Conservation (phyloP, 2,888 invertebrate species). For the Drosophila flavopinicola region DNA sequence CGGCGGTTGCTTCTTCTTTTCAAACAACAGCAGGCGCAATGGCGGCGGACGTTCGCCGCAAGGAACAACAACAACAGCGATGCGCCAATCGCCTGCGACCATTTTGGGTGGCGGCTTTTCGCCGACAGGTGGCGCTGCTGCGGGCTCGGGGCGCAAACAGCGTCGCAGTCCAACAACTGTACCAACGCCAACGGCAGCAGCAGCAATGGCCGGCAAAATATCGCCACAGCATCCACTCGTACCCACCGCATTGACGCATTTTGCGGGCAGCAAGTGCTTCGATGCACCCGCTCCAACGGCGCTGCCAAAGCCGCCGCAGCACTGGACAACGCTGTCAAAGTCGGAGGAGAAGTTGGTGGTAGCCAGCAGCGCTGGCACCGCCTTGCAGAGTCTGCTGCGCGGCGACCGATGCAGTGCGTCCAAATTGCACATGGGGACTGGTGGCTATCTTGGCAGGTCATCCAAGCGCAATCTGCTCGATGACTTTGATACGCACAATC, state of each 20-base stretch:
- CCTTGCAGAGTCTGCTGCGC: constrained; percentile 68
- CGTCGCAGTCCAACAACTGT: constrained; percentile 67
- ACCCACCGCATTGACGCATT: constrained; percentile 84
- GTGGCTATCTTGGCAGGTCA: constrained; percentile 74
- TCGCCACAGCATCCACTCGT: constrained; percentile 81
- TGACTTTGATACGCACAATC: constrained; percentile 86
- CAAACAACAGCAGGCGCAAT: constrained; percentile 60
- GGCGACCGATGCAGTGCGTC: constrained; percentile 52
- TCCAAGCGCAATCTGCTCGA: constrained; percentile 83
- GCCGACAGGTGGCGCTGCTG: constrained; percentile 33
- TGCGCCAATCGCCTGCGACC: constrained; percentile 80
- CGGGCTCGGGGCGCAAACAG: constrained; percentile 72
- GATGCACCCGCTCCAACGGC: constrained; percentile 92
- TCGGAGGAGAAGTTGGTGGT: constrained; percentile 85
- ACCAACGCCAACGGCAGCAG: neutral
- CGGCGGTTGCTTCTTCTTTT: constrained; percentile 61
- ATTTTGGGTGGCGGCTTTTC: constrained; percentile 75
- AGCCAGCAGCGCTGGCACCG: constrained; percentile 80
- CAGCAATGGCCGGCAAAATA: constrained; percentile 61
- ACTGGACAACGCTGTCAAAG: constrained; percentile 87
- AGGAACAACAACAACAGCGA: constrained; percentile 21
- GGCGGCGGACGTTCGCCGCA: constrained; percentile 70
- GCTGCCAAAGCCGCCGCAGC: constrained; percentile 91
- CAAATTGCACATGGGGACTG: constrained; percentile 34
- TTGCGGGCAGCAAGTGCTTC: constrained; percentile 92